Evolutionary conservation across 2,888 invertebrate species (phyloP).

Genomic region (Diploptera punctata): DNA sequence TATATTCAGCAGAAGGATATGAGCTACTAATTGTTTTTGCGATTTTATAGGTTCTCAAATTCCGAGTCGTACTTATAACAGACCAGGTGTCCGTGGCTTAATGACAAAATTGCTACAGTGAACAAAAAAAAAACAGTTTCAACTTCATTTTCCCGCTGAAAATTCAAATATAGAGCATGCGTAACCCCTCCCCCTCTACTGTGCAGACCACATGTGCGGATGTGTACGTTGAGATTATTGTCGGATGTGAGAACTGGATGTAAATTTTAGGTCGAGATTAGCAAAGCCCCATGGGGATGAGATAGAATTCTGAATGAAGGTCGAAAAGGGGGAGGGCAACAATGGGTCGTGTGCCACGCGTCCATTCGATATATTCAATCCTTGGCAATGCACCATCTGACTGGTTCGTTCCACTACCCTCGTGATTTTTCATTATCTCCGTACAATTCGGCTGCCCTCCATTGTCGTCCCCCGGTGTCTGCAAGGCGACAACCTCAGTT

Average conservation of each 20-base stretch:
- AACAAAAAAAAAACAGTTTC: no score
- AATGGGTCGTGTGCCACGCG: neutral
- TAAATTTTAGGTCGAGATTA: conserved; percentile 2
- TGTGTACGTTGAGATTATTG: neutral
- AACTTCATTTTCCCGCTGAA: no score
- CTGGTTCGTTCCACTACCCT: neutral
- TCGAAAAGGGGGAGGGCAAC: neutral
- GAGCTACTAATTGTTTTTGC: no score
- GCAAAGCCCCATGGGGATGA: neutral
- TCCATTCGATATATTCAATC: neutral
- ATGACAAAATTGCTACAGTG: no score
- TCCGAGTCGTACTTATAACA: no score
- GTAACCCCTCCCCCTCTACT: neutral
- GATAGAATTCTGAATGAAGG: neutral
- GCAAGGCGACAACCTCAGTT: neutral
- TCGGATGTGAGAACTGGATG: conserved; percentile 6
- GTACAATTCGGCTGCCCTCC: neutral
- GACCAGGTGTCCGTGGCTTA: no score
- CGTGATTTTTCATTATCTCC: neutral
- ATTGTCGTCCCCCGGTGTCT: neutral
- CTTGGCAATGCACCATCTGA: neutral
- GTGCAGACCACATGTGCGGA: neutral
- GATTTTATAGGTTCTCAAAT: no score
- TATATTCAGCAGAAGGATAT: no score
- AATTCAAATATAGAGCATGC: no score